Evolutionary conservation across 2,113 vertebrate species (phyloP).

Genomic region (Chaetura pelagica): DNA sequence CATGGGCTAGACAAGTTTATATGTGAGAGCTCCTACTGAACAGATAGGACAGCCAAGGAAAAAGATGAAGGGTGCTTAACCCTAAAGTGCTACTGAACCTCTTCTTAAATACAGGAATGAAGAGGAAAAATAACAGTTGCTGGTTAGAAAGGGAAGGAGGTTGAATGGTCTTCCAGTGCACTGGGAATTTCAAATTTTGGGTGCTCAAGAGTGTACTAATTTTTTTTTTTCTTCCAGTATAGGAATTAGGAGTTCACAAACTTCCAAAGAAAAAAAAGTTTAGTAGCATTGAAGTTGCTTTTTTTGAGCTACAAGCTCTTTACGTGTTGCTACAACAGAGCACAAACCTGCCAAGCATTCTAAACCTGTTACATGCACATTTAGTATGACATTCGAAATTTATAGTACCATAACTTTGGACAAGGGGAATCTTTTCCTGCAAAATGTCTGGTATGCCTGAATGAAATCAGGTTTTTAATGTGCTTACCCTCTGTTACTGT

Average conservation of each 20-base stretch:
- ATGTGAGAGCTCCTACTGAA: not conserved
- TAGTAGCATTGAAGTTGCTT: not conserved
- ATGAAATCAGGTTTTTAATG: not conserved
- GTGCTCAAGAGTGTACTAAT: accelerated
- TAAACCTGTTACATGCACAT: not conserved
- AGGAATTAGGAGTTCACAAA: not conserved
- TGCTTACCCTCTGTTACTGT: not conserved
- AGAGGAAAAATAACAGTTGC: not conserved
- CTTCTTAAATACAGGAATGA: not conserved
- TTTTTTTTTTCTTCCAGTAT: not conserved
- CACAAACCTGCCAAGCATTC: not conserved
- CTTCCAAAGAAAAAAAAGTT: not conserved
- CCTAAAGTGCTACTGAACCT: not conserved
- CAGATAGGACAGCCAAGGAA: not conserved
- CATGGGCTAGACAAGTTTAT: not conserved
- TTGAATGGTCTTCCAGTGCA: not conserved
- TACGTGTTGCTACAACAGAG: not conserved
- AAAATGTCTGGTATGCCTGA: not conserved
- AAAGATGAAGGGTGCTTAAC: not conserved
- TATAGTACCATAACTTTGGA: not conserved
- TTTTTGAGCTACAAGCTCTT: not conserved
- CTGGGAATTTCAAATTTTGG: not conserved
- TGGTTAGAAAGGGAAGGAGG: not conserved
- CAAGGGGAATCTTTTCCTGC: not conserved
- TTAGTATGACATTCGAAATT: not conserved